Evolutionary conservation across 2,113 vertebrate genomes (phyloP), one percentile per base, ranked within the genome.

Genomic region (Oncorhynchus clarkii): DNA sequence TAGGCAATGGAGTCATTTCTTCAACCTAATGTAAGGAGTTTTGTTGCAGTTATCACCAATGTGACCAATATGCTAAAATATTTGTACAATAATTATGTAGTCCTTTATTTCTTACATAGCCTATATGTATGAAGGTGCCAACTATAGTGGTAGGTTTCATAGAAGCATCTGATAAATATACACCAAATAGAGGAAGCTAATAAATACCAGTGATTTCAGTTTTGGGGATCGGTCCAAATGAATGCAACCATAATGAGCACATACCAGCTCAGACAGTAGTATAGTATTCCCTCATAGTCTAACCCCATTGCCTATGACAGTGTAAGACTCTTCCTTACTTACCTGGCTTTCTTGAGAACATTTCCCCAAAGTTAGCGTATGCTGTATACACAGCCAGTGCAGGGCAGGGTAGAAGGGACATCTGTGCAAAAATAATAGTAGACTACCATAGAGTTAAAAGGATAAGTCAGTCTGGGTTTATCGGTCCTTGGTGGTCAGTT

Each of bases 401-500:
- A 62, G 22, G n/a, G 51, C 89, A 89, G 89, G 86, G 85, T 74
- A 82, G 85, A 83, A 80, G 70, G 85, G 86, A 83, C 77, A 81
- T 90, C 85, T 91, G 89, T 91, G 90, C 88, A 92, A 90, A 91
- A 87, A 80, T 29, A 57, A 70, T 87, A 90, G 81, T 75, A 88
- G 81, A 90, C 77, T 69, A 75, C 82, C 86, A 74, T 77, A 80
- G 67, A 18, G 51, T 54, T 54, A 18, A 54, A 54, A 54, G 79
- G 75, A 54, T 76, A 45, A 54, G 60, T 26, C n/a, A 82, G 57
- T 26, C n/a, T 81, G 20, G 59, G 78, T 92, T 93, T 97, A 98
- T 97, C 97, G 95, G 90, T 98, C 97, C 92, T 99, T 99, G 60
- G 97, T 97, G 76, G 96, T 96, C 86, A 99, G 88, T 91, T 98